phyloP scores from a whole-genome alignment of 2,888 invertebrate genomes.

The Diarsia dahlii region DNA sequence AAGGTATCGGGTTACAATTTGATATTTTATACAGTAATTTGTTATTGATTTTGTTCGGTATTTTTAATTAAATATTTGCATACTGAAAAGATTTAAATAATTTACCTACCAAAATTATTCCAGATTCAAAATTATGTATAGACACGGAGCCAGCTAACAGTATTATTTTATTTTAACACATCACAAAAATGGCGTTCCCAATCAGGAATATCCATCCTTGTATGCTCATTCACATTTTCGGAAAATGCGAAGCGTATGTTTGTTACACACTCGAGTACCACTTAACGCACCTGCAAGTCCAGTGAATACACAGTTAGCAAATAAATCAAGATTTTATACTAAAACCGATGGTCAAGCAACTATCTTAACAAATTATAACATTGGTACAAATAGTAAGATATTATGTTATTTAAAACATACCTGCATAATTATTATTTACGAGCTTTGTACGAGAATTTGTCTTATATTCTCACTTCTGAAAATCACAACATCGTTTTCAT shows the following conservation, averaged over 20 bases:
- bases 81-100: neutral
- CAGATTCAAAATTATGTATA: neutral
- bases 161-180: neutral
- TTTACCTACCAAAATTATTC: neutral
- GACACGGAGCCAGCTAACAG: neutral
- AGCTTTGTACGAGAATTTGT: neutral
- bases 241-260: slow-evolving; percentile 38
- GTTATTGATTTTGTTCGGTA: neutral
- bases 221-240: slow-evolving; percentile 11
- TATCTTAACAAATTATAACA: neutral
- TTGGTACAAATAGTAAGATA: neutral
- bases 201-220: neutral
- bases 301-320: neutral
- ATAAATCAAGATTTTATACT: neutral
- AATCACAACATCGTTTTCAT: neutral
- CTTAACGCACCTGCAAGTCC: slow-evolving; percentile 23
- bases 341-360: neutral
- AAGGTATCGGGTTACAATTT: slow-evolving; percentile 24
- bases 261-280: slow-evolving; percentile 25
- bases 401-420: neutral
- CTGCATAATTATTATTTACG: neutral
- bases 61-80: slow-evolving; percentile 14
- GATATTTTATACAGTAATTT: neutral
- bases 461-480: slow-evolving; percentile 5
- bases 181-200: slow-evolving; percentile 1